phyloP scores from a whole-genome alignment of 2,797 vertebrate species.

The Falco biarmicus region DNA sequence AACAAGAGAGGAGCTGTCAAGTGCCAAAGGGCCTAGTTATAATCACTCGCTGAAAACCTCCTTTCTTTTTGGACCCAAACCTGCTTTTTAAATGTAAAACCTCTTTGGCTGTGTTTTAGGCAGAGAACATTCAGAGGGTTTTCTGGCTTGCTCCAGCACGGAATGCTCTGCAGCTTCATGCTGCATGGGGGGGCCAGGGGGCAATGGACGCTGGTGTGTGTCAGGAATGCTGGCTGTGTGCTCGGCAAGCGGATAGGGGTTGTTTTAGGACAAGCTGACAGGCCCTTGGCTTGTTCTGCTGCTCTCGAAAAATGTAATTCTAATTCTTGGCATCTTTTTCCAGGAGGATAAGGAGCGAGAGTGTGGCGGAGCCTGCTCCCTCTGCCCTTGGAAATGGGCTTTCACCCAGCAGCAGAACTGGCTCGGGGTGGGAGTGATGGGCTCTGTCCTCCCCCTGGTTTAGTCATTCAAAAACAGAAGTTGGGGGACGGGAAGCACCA shows the following conservation, averaged over 20 bases:
- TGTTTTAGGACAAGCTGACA: constrained; percentile 70
- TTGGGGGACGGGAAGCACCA: fast-evolving
- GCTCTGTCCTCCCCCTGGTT: not conserved
- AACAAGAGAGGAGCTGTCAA: constrained; percentile 29
- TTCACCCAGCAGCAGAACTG: not conserved
- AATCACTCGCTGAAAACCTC: not conserved
- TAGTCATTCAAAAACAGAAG: not conserved
- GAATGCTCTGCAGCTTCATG: not conserved
- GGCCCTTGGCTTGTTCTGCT: constrained; percentile 59
- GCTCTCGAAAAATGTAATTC: constrained; percentile 49
- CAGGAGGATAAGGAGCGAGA: not conserved
- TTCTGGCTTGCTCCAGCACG: not conserved
- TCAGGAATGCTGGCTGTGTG: constrained; percentile 58
- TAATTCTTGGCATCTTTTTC: constrained; percentile 56
- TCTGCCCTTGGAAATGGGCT: constrained; percentile 37
- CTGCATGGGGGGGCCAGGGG: not conserved
- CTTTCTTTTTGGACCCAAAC: constrained; percentile 37
- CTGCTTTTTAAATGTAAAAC: constrained; percentile 34
- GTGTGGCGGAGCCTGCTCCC: not conserved
- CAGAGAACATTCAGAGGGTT: not conserved
- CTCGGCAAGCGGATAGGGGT: constrained; percentile 17
- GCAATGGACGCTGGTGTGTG: constrained; percentile 30
- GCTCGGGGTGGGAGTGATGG: fast-evolving
- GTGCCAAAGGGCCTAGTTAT: constrained; percentile 41
- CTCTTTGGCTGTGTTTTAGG: constrained; percentile 30